phyloP scores from a whole-genome alignment of 2,797 vertebrate genomes.

The Myotis findleyi region DNA sequence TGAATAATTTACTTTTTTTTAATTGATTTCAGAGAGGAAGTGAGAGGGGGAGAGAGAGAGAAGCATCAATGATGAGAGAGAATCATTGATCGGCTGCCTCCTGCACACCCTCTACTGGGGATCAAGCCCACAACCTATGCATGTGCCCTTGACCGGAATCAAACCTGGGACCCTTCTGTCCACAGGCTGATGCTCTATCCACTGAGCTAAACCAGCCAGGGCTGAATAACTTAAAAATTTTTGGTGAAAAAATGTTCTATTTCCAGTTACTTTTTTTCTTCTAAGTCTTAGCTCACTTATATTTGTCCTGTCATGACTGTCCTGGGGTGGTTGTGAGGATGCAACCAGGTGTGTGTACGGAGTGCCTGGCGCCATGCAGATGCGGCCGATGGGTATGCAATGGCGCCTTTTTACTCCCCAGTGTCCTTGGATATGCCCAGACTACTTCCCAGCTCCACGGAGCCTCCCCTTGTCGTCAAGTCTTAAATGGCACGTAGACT shows the following conservation, averaged over 20 bases:
- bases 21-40: too few relatives aligned
- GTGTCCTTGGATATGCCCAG: fast-evolving
- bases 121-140: too few relatives aligned
- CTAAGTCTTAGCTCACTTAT: not conserved
- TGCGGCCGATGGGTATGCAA: fast-evolving
- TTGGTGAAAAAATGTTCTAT: not conserved
- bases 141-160: too few relatives aligned
- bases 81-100: too few relatives aligned
- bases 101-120: too few relatives aligned
- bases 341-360: fast-evolving
- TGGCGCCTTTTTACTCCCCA: fast-evolving
- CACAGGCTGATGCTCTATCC: too few relatives aligned
- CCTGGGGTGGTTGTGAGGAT: not conserved
- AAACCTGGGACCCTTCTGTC: too few relatives aligned
- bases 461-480: fast-evolving
- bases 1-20: not conserved
- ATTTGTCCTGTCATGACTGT: slow-evolving; percentile 11
- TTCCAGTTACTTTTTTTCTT: slow-evolving; percentile 14
- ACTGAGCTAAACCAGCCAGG: too few relatives aligned
- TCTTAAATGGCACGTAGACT: not conserved
- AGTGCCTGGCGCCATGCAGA: not conserved
- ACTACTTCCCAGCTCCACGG: not conserved
- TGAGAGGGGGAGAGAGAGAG: too few relatives aligned
- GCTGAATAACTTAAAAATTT: not conserved
- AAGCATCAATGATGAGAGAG: too few relatives aligned